These are phyloP conservation scores for Epinotia ramella DNA, from an alignment of 2,888 invertebrate species.

Conservation along the genomic window DNA sequence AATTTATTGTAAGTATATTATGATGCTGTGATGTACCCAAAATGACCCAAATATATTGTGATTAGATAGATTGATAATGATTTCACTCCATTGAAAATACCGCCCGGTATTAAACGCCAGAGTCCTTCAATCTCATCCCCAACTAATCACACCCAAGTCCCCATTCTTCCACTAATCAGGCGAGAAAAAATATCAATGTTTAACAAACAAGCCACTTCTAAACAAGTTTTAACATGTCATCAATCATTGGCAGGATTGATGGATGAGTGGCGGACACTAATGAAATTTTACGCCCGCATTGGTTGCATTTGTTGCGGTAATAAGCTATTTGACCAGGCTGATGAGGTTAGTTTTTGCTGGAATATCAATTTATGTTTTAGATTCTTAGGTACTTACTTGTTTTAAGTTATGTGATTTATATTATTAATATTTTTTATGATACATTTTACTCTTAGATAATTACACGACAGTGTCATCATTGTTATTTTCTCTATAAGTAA, in stretches of 20 bases:
- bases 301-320: slow-evolving; percentile 62
- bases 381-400: not conserved
- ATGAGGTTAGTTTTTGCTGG: slow-evolving; percentile 47
- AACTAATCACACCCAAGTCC: not conserved
- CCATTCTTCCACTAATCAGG: slow-evolving; percentile 23
- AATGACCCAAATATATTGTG: no score
- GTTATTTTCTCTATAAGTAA: no score
- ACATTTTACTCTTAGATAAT: no score
- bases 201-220: slow-evolving; percentile 59
- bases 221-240: slow-evolving; percentile 67
- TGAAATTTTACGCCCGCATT: slow-evolving; percentile 78
- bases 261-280: slow-evolving; percentile 67
- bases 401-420: not conserved
- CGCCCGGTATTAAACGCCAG: not conserved
- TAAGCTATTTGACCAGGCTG: slow-evolving; percentile 57
- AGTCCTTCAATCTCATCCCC: not conserved
- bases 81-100: not conserved
- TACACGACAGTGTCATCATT: no score
- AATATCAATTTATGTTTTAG: slow-evolving; percentile 34
- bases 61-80: not conserved
- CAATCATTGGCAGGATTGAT: slow-evolving; percentile 74
- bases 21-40: no score
- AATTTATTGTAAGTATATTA: no score
- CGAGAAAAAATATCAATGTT: slow-evolving; percentile 50
- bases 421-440: not conserved